Conservation (phyloP, 2,113 vertebrate species). For the Caracal caracal region DNA sequence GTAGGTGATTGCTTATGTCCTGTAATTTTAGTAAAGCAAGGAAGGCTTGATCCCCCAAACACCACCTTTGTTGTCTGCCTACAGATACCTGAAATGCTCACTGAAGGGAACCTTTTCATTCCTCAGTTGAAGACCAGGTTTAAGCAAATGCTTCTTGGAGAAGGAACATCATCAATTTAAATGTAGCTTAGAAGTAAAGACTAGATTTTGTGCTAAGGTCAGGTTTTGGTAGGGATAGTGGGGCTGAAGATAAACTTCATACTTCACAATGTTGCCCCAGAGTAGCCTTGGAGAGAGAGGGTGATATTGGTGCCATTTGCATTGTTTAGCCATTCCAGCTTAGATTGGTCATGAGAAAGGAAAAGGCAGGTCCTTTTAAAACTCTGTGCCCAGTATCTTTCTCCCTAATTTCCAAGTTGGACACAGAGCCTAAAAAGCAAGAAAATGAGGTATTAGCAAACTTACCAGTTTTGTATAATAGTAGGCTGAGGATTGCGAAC, state of each 20-base stretch:
- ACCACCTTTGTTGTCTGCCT: background rate
- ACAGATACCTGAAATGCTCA: background rate
- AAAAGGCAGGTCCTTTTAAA: conserved; percentile 73
- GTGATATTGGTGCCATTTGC: conserved; percentile 9
- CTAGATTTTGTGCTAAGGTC: background rate
- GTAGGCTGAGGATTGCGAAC: background rate
- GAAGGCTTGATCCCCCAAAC: background rate
- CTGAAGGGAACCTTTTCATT: background rate
- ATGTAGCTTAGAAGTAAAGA: background rate
- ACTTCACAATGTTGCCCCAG: background rate
- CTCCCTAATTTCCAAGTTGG: conserved; percentile 63
- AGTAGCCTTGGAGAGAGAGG: conserved; percentile 37
- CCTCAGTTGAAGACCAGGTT: background rate
- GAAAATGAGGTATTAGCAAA: conserved; percentile 28
- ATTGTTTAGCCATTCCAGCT: conserved; percentile 39
- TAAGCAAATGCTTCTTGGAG: background rate
- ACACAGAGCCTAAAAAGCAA: conserved; percentile 51
- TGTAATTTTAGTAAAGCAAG: background rate
- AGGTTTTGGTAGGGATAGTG: background rate
- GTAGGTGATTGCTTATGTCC: background rate
- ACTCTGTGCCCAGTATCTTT: conserved; percentile 53
- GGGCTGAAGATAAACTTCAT: background rate
- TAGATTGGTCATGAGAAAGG: conserved; percentile 38
- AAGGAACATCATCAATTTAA: background rate
- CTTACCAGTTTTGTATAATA: conserved; percentile 28